Base-by-base conservation (phyloP, 2,888 invertebrate genomes). In the Rhynchonema sp. region DNA sequence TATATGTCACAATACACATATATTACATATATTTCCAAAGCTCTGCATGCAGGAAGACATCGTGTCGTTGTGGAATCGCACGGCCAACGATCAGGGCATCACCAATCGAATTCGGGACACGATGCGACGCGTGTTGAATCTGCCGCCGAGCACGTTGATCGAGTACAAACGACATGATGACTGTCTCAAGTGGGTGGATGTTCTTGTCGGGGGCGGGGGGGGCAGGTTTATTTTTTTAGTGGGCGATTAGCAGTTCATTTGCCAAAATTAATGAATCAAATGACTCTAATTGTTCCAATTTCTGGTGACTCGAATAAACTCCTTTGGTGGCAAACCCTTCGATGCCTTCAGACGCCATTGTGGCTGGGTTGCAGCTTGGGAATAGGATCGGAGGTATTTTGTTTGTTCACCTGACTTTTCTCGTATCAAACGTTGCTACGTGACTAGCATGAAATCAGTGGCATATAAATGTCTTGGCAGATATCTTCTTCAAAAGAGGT, bases 61-160 rank as follows among this genome's bases (percentile, higher is more conserved):
- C 74, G 82, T 96, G 71, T 89, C 91, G 66, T 83, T 96, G 70
- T 96, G 96, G 94, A 94, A 94, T 78, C 84, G 87, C 75, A 91
- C 88, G 66, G 89, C 94, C 59, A 82, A 85, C 65, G 92, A 96
- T 79, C 82, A 83, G 72, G 82, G 81, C 65, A 87, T 87, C 65
- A 90, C 88, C 68, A 83, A 83, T 65, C 82, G 91, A 70, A 94
- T 98, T 70, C 82, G 92, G 66, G 96, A 98, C 78, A 90, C 91
- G 55, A 79, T 98, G 70, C 85, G 88, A 69, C 82, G 94, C 74
- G 85, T 96, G 72, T 81, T 98, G 73, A 90, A 94, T 79, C 83
- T 98, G 75, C 94, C 94, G 64, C 80, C 85, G 59, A 84, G 85
- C 76, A 86, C 87, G 70, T 83, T 87, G 70, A 84, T 98, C 81